Evolutionary conservation across 1,140 invertebrate genomes (phyloP), one percentile per base, ranked within the genome.

Genomic region (Ips typographus): DNA sequence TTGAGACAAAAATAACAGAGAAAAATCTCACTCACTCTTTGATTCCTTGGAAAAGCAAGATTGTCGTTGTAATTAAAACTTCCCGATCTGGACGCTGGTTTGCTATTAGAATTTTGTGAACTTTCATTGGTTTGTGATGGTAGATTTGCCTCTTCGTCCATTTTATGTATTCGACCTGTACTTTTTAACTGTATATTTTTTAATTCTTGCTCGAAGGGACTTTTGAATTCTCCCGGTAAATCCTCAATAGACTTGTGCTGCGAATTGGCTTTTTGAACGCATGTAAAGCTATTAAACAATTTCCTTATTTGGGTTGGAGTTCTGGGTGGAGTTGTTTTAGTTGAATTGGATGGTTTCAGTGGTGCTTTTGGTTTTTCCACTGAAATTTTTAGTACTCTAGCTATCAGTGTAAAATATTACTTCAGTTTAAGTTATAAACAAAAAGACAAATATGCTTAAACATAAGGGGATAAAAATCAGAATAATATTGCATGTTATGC

Each of bases 271-370:
- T 39, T 36, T 38, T 38, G 55, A 5, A 60, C 62, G 41, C 68
- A 70, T n/a, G 57, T 70, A 40, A 68, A 53, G 43, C 66, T 68
- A 36, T 62, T 61, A 37, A 70, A 70, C 40, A 65, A 49, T 59
- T 70, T 70, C 44, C 56, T 70, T 8, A 70, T 70, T 39, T 57
- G 61, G 6, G 43, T 70, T 7, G 68, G 68, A 6, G 62, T 70
- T 40, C 68, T 51, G n/a, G 51, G 61, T 37, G 61, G 51, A 37
- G 49, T 65, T 39, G 44, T 47, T 52, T 59, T 70, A 7, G 51
- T 1, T 4, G 57, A 58, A 44, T 68, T 53, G n/a, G 66, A 66
- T 38, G n/a, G 41, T 22, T 53, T 55, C 36, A 55, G 2, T 38
- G 22, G 52, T 55, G 8, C n/a, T 6, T 55, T 55, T 38, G 37